Conservation (phyloP, 2,797 vertebrate species). For the Hyperoplus immaculatus region DNA sequence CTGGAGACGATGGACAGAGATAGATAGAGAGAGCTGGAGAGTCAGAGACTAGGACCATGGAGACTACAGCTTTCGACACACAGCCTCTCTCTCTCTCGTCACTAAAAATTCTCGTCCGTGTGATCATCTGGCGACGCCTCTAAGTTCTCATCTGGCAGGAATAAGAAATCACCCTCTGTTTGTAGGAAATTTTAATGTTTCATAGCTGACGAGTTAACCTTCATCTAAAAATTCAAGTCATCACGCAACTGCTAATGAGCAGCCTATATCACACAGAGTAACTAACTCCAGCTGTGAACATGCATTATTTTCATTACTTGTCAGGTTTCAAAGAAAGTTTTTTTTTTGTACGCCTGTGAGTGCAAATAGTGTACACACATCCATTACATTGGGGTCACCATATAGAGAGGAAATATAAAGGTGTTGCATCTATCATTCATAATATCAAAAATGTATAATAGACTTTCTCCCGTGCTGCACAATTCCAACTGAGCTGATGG, state of each 20-base stretch:
- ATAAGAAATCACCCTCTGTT: constrained; percentile 49
- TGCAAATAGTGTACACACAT: constrained; percentile 11
- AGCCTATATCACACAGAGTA: constrained; percentile 4
- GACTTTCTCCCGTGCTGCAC: constrained; percentile 42
- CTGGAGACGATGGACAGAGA: too few species aligned
- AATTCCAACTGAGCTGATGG: constrained; percentile 53
- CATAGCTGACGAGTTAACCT: constrained; percentile 38
- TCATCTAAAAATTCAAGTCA: constrained; percentile 22
- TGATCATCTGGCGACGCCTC: constrained; percentile 13
- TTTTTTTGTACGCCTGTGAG: neutral
- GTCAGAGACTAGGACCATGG: neutral
- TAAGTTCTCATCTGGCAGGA: constrained; percentile 47
- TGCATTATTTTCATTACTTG: constrained; percentile 29
- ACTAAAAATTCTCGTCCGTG: constrained; percentile 4
- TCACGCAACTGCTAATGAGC: constrained; percentile 46
- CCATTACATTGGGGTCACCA: neutral
- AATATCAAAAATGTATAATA: constrained; percentile 46
- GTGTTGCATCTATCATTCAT: constrained; percentile 28
- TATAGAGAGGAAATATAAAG: constrained; percentile 5
- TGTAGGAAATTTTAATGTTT: constrained; percentile 58
- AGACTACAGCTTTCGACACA: neutral
- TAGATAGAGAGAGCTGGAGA: neutral
- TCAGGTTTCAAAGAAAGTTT: constrained; percentile 16
- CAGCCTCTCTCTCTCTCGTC: neutral
- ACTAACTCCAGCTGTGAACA: constrained; percentile 40